Evolutionary conservation across 2,797 vertebrate genomes (phyloP).

Genomic region (Danio aesculapii): DNA sequence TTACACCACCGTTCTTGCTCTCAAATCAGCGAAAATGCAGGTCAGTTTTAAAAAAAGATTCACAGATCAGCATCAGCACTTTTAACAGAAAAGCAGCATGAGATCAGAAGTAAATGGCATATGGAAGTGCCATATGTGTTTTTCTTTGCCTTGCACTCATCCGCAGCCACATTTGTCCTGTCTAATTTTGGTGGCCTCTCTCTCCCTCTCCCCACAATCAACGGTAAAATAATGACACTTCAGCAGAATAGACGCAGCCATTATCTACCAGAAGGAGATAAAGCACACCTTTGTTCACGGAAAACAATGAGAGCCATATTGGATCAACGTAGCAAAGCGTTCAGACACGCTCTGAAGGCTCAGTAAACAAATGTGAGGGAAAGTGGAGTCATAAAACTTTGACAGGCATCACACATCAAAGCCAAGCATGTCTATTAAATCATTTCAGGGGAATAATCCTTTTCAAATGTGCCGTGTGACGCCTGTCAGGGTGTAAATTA

Average conservation of each 20-base stretch:
- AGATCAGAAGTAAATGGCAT: neutral
- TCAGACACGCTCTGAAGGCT: constrained; percentile 57
- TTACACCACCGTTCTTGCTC: neutral
- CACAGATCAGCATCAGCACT: neutral
- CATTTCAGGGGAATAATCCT: constrained; percentile 58
- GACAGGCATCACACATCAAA: constrained; percentile 64
- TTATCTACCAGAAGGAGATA: constrained; percentile 11
- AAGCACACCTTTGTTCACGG: constrained; percentile 55
- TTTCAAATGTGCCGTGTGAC: constrained; percentile 55
- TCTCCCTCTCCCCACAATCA: neutral
- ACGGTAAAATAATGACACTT: neutral
- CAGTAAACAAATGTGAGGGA: constrained; percentile 56
- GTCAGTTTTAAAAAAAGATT: neutral
- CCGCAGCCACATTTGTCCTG: neutral
- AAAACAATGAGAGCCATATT: constrained; percentile 35
- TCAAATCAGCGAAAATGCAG: neutral
- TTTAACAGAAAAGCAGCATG: neutral
- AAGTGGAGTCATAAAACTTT: constrained; percentile 44
- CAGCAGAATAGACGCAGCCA: neutral
- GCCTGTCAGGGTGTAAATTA: constrained; percentile 53
- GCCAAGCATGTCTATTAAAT: constrained; percentile 60
- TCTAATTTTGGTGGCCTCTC: constrained; percentile 5
- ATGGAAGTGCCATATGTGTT: neutral
- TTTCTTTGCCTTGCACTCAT: neutral
- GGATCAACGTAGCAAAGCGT: constrained; percentile 34